These are phyloP conservation scores for Gopherus flavomarginatus DNA, from an alignment of 2,113 vertebrate genomes.

Conservation along the genomic window DNA sequence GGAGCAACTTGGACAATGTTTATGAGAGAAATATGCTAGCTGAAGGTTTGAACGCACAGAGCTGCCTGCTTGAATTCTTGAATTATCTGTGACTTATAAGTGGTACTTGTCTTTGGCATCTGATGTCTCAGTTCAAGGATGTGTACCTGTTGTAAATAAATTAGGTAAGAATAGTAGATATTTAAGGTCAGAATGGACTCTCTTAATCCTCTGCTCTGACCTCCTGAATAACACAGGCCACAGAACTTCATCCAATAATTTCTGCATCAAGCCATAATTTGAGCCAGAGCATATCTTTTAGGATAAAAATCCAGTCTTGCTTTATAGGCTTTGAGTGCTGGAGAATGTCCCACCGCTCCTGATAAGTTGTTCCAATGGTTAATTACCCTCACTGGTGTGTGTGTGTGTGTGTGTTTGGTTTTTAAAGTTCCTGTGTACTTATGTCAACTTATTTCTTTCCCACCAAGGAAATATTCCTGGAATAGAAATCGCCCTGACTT, in stretches of 20 bases:
- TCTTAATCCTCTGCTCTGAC: background rate
- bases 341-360: no score
- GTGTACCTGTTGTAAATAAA: background rate
- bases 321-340: no score
- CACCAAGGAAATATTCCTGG: background rate
- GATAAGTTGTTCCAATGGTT: background rate
- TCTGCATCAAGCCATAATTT: background rate
- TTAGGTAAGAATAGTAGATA: background rate
- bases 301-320: background rate
- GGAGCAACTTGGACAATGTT: background rate
- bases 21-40: background rate
- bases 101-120: background rate
- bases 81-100: background rate
- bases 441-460: background rate
- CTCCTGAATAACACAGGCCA: background rate
- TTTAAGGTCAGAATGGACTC: background rate
- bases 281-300: background rate
- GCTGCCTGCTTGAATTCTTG: background rate
- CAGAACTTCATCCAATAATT: background rate
- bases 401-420: background rate
- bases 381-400: background rate
- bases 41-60: background rate
- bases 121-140: background rate
- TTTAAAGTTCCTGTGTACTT: background rate
- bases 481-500: background rate